These are phyloP conservation scores for Hippopotamus amphibius DNA, from an alignment of 2,113 vertebrate species.

Conservation along the genomic window DNA sequence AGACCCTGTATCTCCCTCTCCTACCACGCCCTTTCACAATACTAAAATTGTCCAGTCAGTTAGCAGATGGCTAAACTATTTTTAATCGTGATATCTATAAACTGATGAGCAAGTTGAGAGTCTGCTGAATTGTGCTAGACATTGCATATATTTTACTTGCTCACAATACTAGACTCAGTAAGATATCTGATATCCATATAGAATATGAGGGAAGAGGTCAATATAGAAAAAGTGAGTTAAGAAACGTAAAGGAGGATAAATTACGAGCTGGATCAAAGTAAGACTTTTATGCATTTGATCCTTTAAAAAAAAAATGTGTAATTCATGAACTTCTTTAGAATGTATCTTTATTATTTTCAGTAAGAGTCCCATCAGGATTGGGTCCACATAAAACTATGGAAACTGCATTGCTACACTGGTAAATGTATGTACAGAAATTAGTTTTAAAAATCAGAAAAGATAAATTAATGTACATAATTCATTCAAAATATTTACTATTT, in stretches of 20 bases:
- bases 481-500: slow-evolving; percentile 34
- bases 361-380: neutral
- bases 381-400: neutral
- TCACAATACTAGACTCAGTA: neutral
- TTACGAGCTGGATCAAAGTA: neutral
- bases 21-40: slow-evolving; percentile 74
- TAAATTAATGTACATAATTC: slow-evolving; percentile 34
- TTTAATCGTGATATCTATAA: slow-evolving; percentile 71
- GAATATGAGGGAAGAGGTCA: neutral
- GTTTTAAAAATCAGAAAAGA: slow-evolving; percentile 12
- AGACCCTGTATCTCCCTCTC: slow-evolving; percentile 10
- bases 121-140: slow-evolving; percentile 33
- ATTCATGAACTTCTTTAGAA: neutral
- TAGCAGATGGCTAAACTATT: slow-evolving; percentile 78
- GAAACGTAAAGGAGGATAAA: slow-evolving; percentile 10
- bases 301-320: neutral
- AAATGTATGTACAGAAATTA: neutral
- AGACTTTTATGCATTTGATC: neutral
- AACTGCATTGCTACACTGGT: neutral
- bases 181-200: neutral
- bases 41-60: slow-evolving; percentile 76
- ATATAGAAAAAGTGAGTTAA: slow-evolving; percentile 9
- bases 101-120: slow-evolving; percentile 55
- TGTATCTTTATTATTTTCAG: slow-evolving; percentile 22
- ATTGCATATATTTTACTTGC: neutral